Evolutionary conservation across 1,140 invertebrate genomes (phyloP).

Genomic region (Muscidifurax raptorellus): DNA sequence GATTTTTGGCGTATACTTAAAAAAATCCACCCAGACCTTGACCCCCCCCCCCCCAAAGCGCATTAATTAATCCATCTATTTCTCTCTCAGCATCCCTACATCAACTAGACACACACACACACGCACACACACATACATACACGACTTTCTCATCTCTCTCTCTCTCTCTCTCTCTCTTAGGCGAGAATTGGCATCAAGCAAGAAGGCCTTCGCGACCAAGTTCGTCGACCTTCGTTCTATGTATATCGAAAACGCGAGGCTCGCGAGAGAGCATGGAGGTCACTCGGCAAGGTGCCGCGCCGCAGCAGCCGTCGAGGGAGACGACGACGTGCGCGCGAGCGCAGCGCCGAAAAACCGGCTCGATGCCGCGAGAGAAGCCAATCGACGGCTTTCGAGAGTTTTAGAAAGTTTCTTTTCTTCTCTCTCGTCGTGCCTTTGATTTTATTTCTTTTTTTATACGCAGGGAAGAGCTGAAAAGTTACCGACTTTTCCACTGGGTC

Average conservation of each 20-base stretch:
- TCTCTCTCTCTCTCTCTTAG: not conserved
- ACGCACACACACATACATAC: not conserved
- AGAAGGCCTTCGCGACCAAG: conserved; percentile 13
- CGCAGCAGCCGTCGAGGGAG: not conserved
- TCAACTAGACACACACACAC: no score
- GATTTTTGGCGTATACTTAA: no score
- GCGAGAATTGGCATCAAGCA: conserved; percentile 2
- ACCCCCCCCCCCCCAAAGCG: not conserved
- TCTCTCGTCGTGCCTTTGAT: not conserved
- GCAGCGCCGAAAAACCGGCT: conserved; percentile 22
- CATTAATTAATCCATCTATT: not conserved
- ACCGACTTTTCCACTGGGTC: not conserved
- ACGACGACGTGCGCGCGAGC: not conserved
- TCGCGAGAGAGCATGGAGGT: conserved; percentile 27
- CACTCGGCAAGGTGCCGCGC: conserved; percentile 33
- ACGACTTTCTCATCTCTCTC: not conserved
- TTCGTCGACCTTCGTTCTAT: conserved; percentile 41
- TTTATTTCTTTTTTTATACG: not conserved
- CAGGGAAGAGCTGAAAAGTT: not conserved
- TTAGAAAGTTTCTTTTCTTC: not conserved
- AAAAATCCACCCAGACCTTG: not conserved
- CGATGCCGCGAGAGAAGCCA: not conserved
- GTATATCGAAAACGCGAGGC: conserved; percentile 31
- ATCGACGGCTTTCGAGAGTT: not conserved
- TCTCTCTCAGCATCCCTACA: not conserved